phyloP scores from a whole-genome alignment of 2,113 vertebrate genomes.

The Apodemus sylvaticus region DNA sequence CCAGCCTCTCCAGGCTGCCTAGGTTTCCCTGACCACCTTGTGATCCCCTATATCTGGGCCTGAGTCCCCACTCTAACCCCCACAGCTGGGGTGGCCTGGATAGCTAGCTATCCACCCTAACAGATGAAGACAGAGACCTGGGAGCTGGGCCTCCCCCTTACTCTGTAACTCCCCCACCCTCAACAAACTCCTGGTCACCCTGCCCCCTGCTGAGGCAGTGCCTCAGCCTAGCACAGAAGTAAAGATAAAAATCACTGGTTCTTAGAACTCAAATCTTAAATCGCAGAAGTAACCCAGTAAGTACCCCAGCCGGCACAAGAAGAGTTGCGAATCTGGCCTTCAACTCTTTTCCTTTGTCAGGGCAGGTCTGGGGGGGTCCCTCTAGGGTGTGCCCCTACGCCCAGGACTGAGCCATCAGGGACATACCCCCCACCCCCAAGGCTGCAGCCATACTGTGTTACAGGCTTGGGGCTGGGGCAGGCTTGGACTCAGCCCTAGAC shows the following conservation, averaged over 20 bases:
- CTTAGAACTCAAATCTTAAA: background rate
- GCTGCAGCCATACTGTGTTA: constrained; percentile 6
- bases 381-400: background rate
- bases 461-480: constrained; percentile 61
- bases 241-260: constrained; percentile 8
- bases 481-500: constrained; percentile 64
- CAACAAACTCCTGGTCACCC: background rate
- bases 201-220: background rate
- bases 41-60: background rate
- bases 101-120: background rate
- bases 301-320: background rate
- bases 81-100: background rate
- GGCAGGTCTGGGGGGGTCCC: background rate
- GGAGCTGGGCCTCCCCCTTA: constrained; percentile 67
- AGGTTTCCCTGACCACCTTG: background rate
- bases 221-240: constrained; percentile 37
- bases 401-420: constrained; percentile 76
- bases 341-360: background rate
- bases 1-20: background rate
- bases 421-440: constrained; percentile 48
- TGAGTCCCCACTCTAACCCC: background rate
- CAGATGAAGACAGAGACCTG: constrained; percentile 8
- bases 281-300: background rate
- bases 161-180: background rate
- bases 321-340: constrained; percentile 49